These are phyloP conservation scores for Sebastes schlegelii DNA, from an alignment of 2,113 vertebrate genomes.

Conservation along the genomic window DNA sequence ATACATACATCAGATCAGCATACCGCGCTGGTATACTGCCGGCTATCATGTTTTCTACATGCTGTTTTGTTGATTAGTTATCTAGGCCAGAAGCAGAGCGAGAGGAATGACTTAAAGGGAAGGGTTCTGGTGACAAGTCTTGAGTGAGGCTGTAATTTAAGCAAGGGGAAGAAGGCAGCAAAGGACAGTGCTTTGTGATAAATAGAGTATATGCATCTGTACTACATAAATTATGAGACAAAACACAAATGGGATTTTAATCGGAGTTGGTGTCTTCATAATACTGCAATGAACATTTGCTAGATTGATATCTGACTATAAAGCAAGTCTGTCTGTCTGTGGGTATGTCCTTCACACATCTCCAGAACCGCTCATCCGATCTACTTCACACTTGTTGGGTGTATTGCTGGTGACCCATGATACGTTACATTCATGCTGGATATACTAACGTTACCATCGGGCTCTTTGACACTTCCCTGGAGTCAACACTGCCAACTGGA, in stretches of 20 bases:
- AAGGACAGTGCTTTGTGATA: neutral
- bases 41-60: neutral
- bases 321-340: too few species aligned
- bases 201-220: neutral
- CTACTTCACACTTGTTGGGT: too few species aligned
- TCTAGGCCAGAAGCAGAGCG: neutral
- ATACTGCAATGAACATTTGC: neutral
- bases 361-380: too few species aligned
- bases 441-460: too few species aligned
- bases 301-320: too few species aligned
- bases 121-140: neutral
- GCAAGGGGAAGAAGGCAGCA: neutral
- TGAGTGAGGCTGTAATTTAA: neutral
- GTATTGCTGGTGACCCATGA: too few species aligned
- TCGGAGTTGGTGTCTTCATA: neutral
- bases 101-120: neutral
- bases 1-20: neutral
- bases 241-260: neutral
- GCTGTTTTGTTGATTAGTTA: neutral
- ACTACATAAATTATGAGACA: neutral
- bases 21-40: neutral
- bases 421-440: too few species aligned
- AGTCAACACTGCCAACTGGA: too few species aligned
- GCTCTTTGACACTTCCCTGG: too few species aligned
- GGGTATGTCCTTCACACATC: too few species aligned